A percentile compares a stretch with the other conserved stretches of the same genome.
Conservation (phyloP, 2,113 vertebrate species). For the Limanda limanda region DNA sequence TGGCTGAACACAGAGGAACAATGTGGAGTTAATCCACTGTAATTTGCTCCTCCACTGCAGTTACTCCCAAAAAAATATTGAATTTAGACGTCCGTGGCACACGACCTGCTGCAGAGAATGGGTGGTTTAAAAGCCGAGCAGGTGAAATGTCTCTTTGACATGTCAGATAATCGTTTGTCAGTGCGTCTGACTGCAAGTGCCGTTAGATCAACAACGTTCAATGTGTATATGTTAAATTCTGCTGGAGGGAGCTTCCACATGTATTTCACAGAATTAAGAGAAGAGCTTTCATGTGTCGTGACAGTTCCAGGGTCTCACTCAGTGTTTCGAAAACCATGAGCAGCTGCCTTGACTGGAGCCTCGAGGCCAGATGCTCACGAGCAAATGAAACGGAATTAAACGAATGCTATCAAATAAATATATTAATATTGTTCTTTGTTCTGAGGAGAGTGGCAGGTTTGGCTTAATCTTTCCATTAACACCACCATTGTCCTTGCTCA, state of each 20-base stretch:
- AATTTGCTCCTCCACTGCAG: slow-evolving; percentile 65
- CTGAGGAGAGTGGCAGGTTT: slow-evolving; percentile 34
- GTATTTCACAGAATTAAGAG: slow-evolving; percentile 1
- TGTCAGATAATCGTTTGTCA: slow-evolving; percentile 13
- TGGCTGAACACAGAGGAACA: slow-evolving; percentile 58
- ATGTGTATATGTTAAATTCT: slow-evolving; percentile 23
- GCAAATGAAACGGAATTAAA: background rate
- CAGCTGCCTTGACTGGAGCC: background rate
- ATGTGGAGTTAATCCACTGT: slow-evolving; percentile 68
- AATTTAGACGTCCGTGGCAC: slow-evolving; percentile 27
- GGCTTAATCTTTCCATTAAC: slow-evolving; percentile 36
- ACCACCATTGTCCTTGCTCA: slow-evolving; percentile 44
- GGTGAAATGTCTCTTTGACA: background rate
- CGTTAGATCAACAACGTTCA: background rate
- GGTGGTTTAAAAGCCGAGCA: background rate
- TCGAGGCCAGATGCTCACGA: background rate
- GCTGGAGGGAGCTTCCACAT: background rate
- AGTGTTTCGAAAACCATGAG: background rate
- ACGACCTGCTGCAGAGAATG: slow-evolving; percentile 36
- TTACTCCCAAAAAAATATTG: slow-evolving; percentile 16
- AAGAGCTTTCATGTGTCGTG: too few species aligned
- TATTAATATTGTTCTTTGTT: slow-evolving; percentile 59
- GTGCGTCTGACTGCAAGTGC: background rate
- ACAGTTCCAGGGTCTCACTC: too few species aligned
- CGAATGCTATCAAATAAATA: slow-evolving; percentile 29